phyloP scores from a whole-genome alignment of 2,888 invertebrate species.

The Hirtodrosophila confusa region DNA sequence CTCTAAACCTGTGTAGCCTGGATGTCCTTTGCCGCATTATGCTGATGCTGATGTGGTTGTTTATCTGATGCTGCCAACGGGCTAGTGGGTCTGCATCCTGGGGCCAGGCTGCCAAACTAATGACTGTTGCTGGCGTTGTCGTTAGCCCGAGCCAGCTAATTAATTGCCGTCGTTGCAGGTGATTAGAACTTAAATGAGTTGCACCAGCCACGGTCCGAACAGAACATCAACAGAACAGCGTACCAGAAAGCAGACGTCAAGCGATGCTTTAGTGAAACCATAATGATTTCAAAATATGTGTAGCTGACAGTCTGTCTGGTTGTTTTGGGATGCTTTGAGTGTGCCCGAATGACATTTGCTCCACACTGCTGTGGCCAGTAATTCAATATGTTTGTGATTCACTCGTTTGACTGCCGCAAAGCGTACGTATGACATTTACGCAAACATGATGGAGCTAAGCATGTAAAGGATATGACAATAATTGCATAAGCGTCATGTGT shows the following conservation, averaged over 20 bases:
- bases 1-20: constrained; percentile 15
- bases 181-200: constrained; percentile 77
- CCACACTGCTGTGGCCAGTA: constrained; percentile 9
- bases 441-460: constrained; percentile 18
- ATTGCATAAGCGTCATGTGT: neutral
- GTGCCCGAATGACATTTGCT: constrained; percentile 16
- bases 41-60: constrained; percentile 57
- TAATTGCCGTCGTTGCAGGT: constrained; percentile 77
- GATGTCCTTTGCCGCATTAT: constrained; percentile 60
- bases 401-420: constrained; percentile 10
- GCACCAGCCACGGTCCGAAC: constrained; percentile 32
- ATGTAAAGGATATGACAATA: neutral
- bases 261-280: constrained; percentile 30
- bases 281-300: constrained; percentile 46
- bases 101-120: constrained; percentile 57
- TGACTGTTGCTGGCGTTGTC: constrained; percentile 67
- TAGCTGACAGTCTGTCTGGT: constrained; percentile 20
- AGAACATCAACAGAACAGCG: constrained; percentile 15
- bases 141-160: constrained; percentile 63
- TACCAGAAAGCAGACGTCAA: constrained; percentile 12
- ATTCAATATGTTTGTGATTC: constrained; percentile 32
- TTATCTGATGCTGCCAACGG: constrained; percentile 63
- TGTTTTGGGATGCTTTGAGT: neutral
- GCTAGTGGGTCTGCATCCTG: constrained; percentile 23
- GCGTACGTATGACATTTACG: constrained; percentile 9